Base-by-base conservation (phyloP, 2,888 invertebrate genomes). In the Sipunculus nudus region DNA sequence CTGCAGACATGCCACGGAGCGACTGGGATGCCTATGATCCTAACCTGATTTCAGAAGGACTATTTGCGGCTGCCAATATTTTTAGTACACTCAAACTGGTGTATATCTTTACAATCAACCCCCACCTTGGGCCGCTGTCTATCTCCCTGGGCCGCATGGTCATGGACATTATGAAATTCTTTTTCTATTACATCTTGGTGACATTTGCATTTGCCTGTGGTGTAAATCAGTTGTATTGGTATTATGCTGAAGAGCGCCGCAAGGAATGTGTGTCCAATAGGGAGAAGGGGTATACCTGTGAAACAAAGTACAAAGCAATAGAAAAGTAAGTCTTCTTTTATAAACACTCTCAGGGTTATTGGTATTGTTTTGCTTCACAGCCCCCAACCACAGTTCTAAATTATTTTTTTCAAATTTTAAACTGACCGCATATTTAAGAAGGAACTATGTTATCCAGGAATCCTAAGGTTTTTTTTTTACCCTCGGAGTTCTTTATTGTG, bases 21-120 rank as follows among this genome's bases (percentile, higher is more conserved):
- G 88, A 94, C 72, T 98, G 98, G 97, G 95, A 97, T 85, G 92
- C 96, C 5, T 97, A 95, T 93, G 98, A 98, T 85, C 98, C 98
- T 21, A 97, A 96, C 91, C 88, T 98, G 73, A 92, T 97, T 31
- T 76, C 83, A 0, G 84, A 84, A 66, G 82, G 82, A 25, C 88
- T 98, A 54, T 98, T 98, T 86, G 97, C 98, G 19, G 96, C 97
- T 21, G 98, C 98, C 69, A 99, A 98, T 86, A 98, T 98, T 85
- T 94, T 84, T 88, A 93, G 93, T 81, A 94, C 94, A 3, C 85
- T 96, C 61, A 96, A 96, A 84, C 84, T 96, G 79, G 91, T 96
- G 23, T 94, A 95, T 81, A 87, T 95, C 75, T 95, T 95, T 85
- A 94, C 94, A 54, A 93, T 95, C 75, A 94, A 94, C 85, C 94